Percentiles rank a stretch among this genome's conserved stretches.
Conservation (phyloP, 2,797 vertebrate genomes). For the Nyctibius grandis region DNA sequence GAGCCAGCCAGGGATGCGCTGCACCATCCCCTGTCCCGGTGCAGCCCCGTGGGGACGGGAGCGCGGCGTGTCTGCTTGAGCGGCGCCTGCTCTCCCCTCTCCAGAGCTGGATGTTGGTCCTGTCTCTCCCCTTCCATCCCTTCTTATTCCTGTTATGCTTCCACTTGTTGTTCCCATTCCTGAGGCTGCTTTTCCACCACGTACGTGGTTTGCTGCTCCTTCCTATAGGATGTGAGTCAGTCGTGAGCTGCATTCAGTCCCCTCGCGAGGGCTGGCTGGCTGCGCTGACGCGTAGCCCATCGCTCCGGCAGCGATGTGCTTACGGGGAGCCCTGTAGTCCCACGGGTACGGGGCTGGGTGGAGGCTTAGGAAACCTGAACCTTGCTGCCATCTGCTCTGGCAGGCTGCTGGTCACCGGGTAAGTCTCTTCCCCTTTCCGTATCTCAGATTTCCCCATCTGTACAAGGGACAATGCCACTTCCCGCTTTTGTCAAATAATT, state of each 20-base stretch:
- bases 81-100: background rate
- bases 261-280: background rate
- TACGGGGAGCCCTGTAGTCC: background rate
- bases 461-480: conserved; percentile 50
- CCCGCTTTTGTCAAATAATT: conserved; percentile 52
- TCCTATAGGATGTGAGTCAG: conserved; percentile 57
- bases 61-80: background rate
- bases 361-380: conserved; percentile 36
- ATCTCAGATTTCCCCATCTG: conserved; percentile 26
- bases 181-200: background rate
- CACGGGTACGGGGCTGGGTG: background rate
- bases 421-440: conserved; percentile 42
- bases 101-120: background rate
- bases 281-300: background rate
- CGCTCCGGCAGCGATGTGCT: background rate
- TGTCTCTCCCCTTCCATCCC: background rate
- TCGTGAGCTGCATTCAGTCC: background rate
- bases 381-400: conserved; percentile 42
- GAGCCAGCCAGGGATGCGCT: background rate
- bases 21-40: background rate
- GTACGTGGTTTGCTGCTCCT: background rate
- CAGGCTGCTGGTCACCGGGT: conserved; percentile 2
- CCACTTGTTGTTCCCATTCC: background rate
- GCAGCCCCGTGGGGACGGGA: fast-evolving
- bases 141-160: background rate